These are phyloP conservation scores for Ctenodactylus gundi DNA, from an alignment of 2,113 vertebrate species.

Conservation along the genomic window DNA sequence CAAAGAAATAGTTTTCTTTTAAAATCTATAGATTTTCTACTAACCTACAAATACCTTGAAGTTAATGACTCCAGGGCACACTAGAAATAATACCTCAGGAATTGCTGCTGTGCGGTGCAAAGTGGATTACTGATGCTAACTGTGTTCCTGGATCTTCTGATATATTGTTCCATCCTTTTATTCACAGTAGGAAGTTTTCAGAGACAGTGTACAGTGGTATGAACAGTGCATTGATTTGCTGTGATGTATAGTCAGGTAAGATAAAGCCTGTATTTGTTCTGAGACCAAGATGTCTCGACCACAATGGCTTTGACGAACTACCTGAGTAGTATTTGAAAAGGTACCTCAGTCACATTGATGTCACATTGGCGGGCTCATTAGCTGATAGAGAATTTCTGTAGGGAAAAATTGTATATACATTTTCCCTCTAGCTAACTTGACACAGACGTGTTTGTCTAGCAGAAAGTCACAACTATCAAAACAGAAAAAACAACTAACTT, in stretches of 20 bases:
- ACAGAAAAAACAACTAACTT: neutral
- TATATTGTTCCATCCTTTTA: neutral
- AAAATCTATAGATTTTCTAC: neutral
- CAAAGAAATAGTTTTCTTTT: neutral
- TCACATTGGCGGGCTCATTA: conserved; percentile 46
- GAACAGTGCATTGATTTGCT: conserved; percentile 27
- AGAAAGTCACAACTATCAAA: neutral
- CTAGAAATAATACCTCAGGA: neutral
- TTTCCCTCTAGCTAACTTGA: neutral
- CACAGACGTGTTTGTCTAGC: neutral
- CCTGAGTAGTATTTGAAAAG: neutral
- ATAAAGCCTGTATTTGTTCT: neutral
- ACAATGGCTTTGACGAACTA: conserved; percentile 43
- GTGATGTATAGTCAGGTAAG: neutral
- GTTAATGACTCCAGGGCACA: neutral
- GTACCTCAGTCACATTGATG: conserved; percentile 14
- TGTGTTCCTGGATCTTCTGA: neutral
- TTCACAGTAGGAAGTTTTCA: neutral
- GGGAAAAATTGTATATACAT: neutral
- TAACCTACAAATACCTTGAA: neutral
- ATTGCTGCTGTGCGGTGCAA: neutral
- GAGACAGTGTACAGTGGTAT: neutral
- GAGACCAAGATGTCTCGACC: neutral
- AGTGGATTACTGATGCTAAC: conserved; percentile 8
- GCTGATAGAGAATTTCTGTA: conserved; percentile 4